A percentile compares a stretch with the other conserved stretches of the same genome.
These are phyloP conservation scores for Oscheius sp. DNA, from an alignment of 2,888 invertebrate species.

Conservation along the genomic window DNA sequence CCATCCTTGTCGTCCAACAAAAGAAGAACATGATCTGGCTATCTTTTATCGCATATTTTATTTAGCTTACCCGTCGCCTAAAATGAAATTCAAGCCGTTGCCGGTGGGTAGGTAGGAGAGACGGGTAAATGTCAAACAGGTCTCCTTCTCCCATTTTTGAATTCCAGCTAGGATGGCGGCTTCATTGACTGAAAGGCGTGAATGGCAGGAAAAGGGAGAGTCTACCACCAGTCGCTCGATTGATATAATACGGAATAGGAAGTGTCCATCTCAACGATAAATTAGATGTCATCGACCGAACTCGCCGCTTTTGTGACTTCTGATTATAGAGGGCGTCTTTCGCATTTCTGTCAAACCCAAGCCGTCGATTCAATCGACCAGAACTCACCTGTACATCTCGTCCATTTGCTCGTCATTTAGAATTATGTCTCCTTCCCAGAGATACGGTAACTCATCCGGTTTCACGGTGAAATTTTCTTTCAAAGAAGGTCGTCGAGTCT, in stretches of 20 bases:
- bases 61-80: constrained; percentile 51
- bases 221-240: constrained; percentile 53
- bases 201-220: not conserved
- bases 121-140: constrained; percentile 63
- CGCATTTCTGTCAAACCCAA: constrained; percentile 42
- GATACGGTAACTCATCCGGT: constrained; percentile 60
- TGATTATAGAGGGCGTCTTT: constrained; percentile 48
- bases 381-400: constrained; percentile 43
- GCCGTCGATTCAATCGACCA: not conserved
- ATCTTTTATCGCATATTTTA: not conserved
- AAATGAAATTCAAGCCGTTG: constrained; percentile 52
- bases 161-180: constrained; percentile 63
- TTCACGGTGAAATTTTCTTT: not conserved
- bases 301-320: constrained; percentile 6
- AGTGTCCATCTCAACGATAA: constrained; percentile 51
- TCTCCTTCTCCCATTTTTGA: constrained; percentile 60
- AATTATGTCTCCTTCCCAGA: constrained; percentile 70
- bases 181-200: constrained; percentile 45
- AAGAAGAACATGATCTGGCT: constrained; percentile 65
- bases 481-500: not conserved
- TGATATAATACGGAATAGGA: constrained; percentile 60
- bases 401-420: constrained; percentile 64
- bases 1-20: constrained; percentile 57
- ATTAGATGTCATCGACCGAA: constrained; percentile 53
- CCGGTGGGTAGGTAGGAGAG: constrained; percentile 6